Evolutionary conservation across 2,888 invertebrate genomes (phyloP).

Genomic region (Agrilus mali): DNA sequence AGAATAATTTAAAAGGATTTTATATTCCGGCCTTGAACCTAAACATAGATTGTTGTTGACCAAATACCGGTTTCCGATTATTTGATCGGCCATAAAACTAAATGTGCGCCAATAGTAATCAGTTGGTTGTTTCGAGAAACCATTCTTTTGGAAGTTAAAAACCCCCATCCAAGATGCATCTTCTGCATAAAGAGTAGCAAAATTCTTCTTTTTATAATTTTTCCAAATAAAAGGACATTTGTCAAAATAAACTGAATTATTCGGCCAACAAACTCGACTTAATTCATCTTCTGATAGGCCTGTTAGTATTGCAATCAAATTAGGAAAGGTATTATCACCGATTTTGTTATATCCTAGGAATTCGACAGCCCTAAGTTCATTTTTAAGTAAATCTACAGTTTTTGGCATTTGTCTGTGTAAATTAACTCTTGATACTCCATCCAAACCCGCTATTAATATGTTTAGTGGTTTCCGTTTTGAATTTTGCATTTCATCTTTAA

Average conservation of each 20-base stretch:
- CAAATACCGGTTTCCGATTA: slow-evolving; percentile 51
- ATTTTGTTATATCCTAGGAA: slow-evolving; percentile 86
- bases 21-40: slow-evolving; percentile 54
- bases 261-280: slow-evolving; percentile 48
- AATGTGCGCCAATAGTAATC: slow-evolving; percentile 76
- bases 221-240: slow-evolving; percentile 78
- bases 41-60: slow-evolving; percentile 58
- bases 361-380: slow-evolving; percentile 53
- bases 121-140: slow-evolving; percentile 68
- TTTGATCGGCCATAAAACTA: slow-evolving; percentile 51
- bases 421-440: slow-evolving; percentile 75
- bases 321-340: slow-evolving; percentile 89
- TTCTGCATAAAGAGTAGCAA: slow-evolving; percentile 69
- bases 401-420: slow-evolving; percentile 73
- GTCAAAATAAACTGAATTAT: slow-evolving; percentile 46
- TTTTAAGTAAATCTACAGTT: slow-evolving; percentile 47
- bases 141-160: slow-evolving; percentile 67
- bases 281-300: slow-evolving; percentile 58
- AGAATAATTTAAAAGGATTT: slow-evolving; percentile 60
- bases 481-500: slow-evolving; percentile 1
- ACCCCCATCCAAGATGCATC: slow-evolving; percentile 67
- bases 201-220: slow-evolving; percentile 57
- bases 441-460: slow-evolving; percentile 70
- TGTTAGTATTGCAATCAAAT: slow-evolving; percentile 67
- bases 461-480: slow-evolving; percentile 37